phyloP scores from a whole-genome alignment of 2,113 vertebrate species.

The Catharus fuscescens region DNA sequence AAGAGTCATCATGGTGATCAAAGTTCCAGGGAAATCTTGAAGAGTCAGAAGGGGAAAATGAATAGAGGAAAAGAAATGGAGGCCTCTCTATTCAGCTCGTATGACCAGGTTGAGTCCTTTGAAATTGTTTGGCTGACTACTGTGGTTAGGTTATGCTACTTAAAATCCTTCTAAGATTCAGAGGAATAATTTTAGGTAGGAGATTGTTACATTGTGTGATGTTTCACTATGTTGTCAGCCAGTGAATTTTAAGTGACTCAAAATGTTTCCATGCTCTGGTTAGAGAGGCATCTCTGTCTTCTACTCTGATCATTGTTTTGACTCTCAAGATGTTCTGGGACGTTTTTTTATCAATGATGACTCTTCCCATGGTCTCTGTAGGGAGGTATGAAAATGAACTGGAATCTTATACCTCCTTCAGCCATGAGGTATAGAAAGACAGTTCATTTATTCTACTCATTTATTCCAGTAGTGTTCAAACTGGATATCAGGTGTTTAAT shows the following conservation, averaged over 20 bases:
- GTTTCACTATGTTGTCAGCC: rapidly evolving
- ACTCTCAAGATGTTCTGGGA: background rate
- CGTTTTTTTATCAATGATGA: background rate
- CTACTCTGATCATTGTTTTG: background rate
- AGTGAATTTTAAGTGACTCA: background rate
- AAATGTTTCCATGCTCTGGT: background rate
- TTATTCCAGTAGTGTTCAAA: background rate
- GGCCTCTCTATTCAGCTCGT: background rate
- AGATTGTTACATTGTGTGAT: background rate
- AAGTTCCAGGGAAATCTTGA: background rate
- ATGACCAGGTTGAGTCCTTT: background rate
- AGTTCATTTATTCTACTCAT: background rate
- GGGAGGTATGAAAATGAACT: rapidly evolving
- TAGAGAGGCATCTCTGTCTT: background rate
- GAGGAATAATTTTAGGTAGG: background rate
- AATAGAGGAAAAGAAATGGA: background rate
- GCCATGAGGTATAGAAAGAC: background rate
- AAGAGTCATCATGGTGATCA: background rate
- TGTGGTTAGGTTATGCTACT: background rate
- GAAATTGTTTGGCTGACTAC: background rate
- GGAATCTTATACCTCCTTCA: background rate
- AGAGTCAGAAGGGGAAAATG: background rate
- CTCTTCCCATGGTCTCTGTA: background rate
- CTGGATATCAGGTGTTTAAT: background rate
- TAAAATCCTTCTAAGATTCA: background rate